Evolutionary conservation across 2,888 invertebrate species (phyloP).

Genomic region (Brachyptera risi): DNA sequence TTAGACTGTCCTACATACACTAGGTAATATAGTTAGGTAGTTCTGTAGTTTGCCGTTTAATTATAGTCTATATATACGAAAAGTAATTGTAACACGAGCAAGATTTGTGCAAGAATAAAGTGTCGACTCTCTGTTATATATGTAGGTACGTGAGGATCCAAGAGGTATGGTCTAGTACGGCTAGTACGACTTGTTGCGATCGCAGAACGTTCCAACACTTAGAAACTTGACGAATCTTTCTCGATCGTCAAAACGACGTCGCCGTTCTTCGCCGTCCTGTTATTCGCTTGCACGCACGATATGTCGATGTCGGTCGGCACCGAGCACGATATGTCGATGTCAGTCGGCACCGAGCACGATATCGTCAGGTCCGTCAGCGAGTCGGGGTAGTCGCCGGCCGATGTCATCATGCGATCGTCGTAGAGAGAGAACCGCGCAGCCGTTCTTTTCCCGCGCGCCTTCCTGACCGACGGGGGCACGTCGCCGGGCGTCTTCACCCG

Average conservation of each 20-base stretch:
- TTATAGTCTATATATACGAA: neutral
- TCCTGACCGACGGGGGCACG: constrained; percentile 72
- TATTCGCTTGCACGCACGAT: constrained; percentile 11
- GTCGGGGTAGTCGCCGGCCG: neutral
- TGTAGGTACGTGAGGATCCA: too few relatives aligned
- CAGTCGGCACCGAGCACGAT: neutral
- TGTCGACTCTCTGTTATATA: too few relatives aligned
- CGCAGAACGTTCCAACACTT: neutral
- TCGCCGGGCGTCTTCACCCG: constrained; percentile 80
- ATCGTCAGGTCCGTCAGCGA: neutral
- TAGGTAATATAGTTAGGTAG: neutral
- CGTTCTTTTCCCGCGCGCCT: constrained; percentile 60
- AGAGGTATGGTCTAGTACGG: too few relatives aligned
- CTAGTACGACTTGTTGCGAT: neutral
- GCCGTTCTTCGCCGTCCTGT: neutral
- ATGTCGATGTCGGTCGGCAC: constrained; percentile 13
- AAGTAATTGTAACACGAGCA: neutral
- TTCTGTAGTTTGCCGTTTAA: neutral
- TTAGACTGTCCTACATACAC: neutral
- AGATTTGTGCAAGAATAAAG: constrained; percentile 1
- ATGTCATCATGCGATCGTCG: constrained; percentile 83
- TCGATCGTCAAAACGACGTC: neutral
- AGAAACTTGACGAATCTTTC: constrained; percentile 14
- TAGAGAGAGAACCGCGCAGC: constrained; percentile 70
- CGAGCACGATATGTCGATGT: neutral